Conservation (phyloP, 2,888 invertebrate species). For the Agriopis aurantiaria region DNA sequence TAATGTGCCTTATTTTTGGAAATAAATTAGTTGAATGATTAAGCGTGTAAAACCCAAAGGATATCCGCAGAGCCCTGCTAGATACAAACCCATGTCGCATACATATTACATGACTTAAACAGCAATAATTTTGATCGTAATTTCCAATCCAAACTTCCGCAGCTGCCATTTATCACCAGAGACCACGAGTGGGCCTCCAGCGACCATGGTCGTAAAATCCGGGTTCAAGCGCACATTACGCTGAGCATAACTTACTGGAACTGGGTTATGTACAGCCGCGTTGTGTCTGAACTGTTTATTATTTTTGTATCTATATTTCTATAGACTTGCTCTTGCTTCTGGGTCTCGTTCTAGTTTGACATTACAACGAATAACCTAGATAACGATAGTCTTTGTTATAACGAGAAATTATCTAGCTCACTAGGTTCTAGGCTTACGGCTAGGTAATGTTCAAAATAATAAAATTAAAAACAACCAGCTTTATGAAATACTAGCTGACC, state of each 20-base stretch:
- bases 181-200: constrained; percentile 44
- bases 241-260: constrained; percentile 46
- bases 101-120: neutral
- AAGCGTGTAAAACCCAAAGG: no score
- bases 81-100: neutral
- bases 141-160: constrained; percentile 42
- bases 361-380: neutral
- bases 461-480: no score
- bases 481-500: no score
- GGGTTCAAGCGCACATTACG: constrained; percentile 55
- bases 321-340: constrained; percentile 15
- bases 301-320: neutral
- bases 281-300: constrained; percentile 43
- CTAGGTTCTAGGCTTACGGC: neutral
- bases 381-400: neutral
- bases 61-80: no score
- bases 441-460: neutral
- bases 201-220: constrained; percentile 57
- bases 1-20: no score
- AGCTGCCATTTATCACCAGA: constrained; percentile 58
- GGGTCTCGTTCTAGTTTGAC: constrained; percentile 12
- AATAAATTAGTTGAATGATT: no score
- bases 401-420: neutral
- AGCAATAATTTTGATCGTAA: constrained; percentile 12
- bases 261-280: constrained; percentile 54